Base-by-base conservation (phyloP, 2,797 vertebrate genomes). In the Neosalanx taihuensis region DNA sequence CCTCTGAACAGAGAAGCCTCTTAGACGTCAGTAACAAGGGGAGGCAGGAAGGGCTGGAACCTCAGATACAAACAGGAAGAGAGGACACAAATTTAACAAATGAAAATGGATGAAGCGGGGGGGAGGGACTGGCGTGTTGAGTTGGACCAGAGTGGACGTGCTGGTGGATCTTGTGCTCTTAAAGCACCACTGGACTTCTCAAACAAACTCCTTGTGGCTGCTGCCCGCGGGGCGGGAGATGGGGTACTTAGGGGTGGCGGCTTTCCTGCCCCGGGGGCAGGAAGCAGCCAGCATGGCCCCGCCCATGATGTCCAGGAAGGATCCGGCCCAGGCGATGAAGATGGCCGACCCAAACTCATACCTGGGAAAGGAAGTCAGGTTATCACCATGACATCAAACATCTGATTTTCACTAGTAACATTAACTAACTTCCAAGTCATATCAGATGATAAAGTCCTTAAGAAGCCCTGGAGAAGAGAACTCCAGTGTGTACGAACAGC, bases 271-370 rank as follows among this genome's bases (percentile, higher is more conserved):
- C 72, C 65, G 81, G 0, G 94, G 92, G 68, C 96, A 97, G 6
- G 95, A 93, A 0, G 94, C 94, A 0, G 94, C 87, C 29, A 97
- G 86, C 83, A 96, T 91, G 0, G 17, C 87, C 0, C 95, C 96
- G 1, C 96, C 96, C 0, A 96, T 76, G 1, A 96, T 49, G 0
- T 86, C 69, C 79, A 97, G 80, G 72, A 94, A 93, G 0, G 94
- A 78, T 1, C 95, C 95, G 0, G 94, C 95, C 95, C 95, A 97
- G 71, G 92, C 93, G 0, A 97, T 91, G 75, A 96, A 97, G 74
- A 96, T 90, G 30, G 95, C 94, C 0, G 94, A 70, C 0, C 96
- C 96, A 74, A 97, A 95, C 84, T 97, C 96, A 0, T 94, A 97
- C 88, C 96, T 97, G 69, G 81, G 1, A 33, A 49, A 10, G 49